These are phyloP conservation scores for Diarsia rubi DNA, from an alignment of 2,888 invertebrate species.

Conservation along the genomic window DNA sequence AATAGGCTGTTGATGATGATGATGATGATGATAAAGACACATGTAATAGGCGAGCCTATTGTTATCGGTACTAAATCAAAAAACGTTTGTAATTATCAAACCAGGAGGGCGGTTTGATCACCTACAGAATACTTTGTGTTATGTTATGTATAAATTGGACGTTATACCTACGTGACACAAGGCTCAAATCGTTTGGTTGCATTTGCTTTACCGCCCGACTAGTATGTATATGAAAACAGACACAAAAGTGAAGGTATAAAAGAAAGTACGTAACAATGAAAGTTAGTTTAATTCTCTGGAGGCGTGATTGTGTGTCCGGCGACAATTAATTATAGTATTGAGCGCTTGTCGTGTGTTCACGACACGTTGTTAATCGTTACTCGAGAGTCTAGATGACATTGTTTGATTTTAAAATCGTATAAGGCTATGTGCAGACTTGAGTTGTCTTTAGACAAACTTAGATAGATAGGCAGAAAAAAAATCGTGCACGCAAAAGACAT, in stretches of 20 bases:
- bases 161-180: neutral
- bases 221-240: neutral
- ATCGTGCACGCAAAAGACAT: too few species aligned
- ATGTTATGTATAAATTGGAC: neutral
- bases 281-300: conserved; percentile 24
- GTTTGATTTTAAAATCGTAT: conserved; percentile 7
- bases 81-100: too few species aligned
- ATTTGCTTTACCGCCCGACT: neutral
- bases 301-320: conserved; percentile 23
- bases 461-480: too few species aligned
- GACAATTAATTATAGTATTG: conserved; percentile 24
- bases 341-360: conserved; percentile 29
- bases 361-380: conserved; percentile 4
- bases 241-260: conserved; percentile 36
- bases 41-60: too few species aligned
- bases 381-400: conserved; percentile 16
- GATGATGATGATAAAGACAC: too few species aligned
- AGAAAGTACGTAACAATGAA: conserved; percentile 42
- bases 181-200: neutral
- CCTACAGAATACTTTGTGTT: too few species aligned
- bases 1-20: too few species aligned
- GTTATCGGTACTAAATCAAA: too few species aligned
- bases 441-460: too few species aligned
- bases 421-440: conserved; percentile 5
- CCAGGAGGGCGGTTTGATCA: too few species aligned